Base-by-base conservation (phyloP, 2,888 invertebrate species). In the Sinohyriopsis cumingii region DNA sequence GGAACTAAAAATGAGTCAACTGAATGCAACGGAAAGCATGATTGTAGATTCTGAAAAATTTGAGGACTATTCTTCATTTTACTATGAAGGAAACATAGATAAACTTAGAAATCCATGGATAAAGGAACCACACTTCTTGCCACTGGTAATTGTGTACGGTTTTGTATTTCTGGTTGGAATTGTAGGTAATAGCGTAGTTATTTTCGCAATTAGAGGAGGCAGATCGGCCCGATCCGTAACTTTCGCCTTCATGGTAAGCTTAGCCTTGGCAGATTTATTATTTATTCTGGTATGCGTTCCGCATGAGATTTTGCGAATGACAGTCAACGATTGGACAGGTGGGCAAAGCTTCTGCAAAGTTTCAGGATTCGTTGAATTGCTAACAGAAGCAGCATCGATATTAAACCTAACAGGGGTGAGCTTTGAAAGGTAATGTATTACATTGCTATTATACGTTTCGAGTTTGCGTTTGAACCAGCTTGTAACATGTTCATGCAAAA, bases 331-430 rank as follows among this genome's bases (percentile, higher is more conserved):
- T 71, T 91, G 91, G 91, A 88, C 89, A 33, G 87, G 89, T 20
- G 89, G 89, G 19, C 87, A 88, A 33, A 84, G 88, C n/a, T 84
- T 91, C 59, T 92, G 92, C 84, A 91, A 91, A 82, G 71, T 91
- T 65, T 90, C 91, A 0, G 89, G 89, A 55, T 92, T 90, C 80
- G 89, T 89, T 4, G 91, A 91, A 78, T 89, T 91, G 75, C 83
- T 92, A 28, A 90, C 91, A 0, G 91, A 91, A 1, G 87, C 90
- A 7, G 91, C 91, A 0, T 91, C 92, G 19, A 91, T 92, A 4
- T 88, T 92, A 56, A 92, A 92, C 76, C 86, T 92, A 15, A 89
- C 91, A 53, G 91, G 92, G 3, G 91, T 92, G 69, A 92, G 91
- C 59, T 81, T 92, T 5, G 92, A 92, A 86, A 91, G 92, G 92